Evolutionary conservation across 1,140 invertebrate species (phyloP), one percentile per base, ranked within the genome.

Genomic region (Hylaeus volcanicus): DNA sequence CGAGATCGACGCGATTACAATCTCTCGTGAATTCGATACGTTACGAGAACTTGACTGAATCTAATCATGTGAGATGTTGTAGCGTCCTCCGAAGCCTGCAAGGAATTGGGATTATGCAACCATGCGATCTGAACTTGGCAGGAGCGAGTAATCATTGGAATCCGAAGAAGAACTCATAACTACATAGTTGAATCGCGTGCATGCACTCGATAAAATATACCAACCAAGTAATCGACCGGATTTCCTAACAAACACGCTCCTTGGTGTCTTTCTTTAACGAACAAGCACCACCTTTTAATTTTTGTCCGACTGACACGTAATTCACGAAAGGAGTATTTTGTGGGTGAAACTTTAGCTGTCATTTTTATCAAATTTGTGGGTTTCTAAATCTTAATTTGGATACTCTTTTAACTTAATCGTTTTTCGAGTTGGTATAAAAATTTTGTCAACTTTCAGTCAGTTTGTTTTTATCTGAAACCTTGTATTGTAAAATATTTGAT

Each of bases 71-170:
- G 58, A 69, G 60, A 73, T 66, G 74, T 85, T 84, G 73, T 66
- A 81, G n/a, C 51, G 77, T n/a, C 60, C 61, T 64, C 5, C 26
- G 53, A 84, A 79, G 79, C 79, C 60, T 68, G 64, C 83, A 45
- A 85, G 79, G 79, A 85, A 82, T 86, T 72, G 74, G 74, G 78
- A 86, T 85, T 86, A 86, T 85, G 79, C 70, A 70, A 48, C 69
- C 61, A n/a, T 8, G 14, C 63, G 72, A 74, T 74, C 56, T 80
- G 14, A 74, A 74, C 71, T 66, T 53, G 37, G 63, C 63, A 39
- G 26, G 14, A 61, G 56, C 37, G 58, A 81, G 64, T 56, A 64
- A 60, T 65, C 56, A 61, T 43, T 26, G 58, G 51, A 76, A 81
- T 79, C 72, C 69, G 71, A 69, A 70, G 11, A 2, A 11, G 5